phyloP scores from a whole-genome alignment of 2,888 invertebrate genomes.

The Uropetala carovei region DNA sequence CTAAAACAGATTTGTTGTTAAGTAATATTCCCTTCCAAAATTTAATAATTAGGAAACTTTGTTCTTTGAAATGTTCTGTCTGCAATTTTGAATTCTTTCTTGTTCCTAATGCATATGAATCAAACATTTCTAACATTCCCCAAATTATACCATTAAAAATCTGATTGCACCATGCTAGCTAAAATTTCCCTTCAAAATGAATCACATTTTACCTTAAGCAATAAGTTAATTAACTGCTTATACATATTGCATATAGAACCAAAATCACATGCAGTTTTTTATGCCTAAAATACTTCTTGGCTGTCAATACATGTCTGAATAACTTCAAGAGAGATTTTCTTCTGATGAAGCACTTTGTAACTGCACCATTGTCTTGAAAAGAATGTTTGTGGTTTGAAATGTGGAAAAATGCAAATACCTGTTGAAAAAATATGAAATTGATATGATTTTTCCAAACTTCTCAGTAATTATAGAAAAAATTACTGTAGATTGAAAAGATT shows the following conservation, averaged over 20 bases:
- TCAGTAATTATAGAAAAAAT: neutral
- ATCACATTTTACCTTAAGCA: neutral
- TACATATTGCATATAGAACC: neutral
- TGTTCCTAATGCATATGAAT: neutral
- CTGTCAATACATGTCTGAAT: neutral
- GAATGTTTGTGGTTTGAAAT: neutral
- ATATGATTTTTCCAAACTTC: neutral
- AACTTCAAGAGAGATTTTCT: neutral
- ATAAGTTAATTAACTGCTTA: neutral
- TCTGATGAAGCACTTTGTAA: neutral
- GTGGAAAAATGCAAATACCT: neutral
- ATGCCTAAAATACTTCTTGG: neutral
- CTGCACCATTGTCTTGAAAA: neutral
- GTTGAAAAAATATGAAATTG: neutral
- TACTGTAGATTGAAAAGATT: too few species aligned
- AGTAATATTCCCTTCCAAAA: neutral
- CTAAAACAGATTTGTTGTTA: neutral
- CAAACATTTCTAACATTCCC: neutral
- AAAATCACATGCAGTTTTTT: neutral
- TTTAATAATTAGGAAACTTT: neutral
- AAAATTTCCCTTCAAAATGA: neutral
- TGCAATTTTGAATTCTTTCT: slow-evolving; percentile 1
- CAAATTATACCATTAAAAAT: neutral
- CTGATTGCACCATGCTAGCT: neutral
- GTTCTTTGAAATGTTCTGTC: neutral